These are phyloP conservation scores for Cryptoblepharus egeriae DNA, from an alignment of 2,797 vertebrate genomes.

Conservation along the genomic window DNA sequence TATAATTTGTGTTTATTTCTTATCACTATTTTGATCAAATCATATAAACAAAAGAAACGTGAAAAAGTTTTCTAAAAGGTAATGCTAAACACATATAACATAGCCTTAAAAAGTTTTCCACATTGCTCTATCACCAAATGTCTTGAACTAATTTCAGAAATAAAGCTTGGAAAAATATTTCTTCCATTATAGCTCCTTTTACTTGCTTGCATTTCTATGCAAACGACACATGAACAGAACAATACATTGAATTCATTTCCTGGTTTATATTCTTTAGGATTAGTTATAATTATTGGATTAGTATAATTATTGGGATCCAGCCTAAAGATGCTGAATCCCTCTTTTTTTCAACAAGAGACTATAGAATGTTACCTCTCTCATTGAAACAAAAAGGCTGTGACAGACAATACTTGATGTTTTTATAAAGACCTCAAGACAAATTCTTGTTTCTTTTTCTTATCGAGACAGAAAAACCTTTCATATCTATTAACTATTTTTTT, in stretches of 20 bases:
- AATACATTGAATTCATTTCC: not conserved
- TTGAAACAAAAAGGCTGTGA: not conserved
- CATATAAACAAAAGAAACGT: slow-evolving; percentile 35
- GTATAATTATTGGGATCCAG: too few relatives aligned
- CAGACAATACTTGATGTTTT: not conserved
- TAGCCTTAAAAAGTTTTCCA: slow-evolving; percentile 24
- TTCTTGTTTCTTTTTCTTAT: slow-evolving; percentile 9
- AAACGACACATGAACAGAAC: not conserved
- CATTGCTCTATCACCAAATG: not conserved
- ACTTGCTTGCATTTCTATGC: not conserved
- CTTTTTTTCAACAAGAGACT: not conserved
- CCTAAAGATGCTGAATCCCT: not conserved
- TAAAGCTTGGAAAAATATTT: not conserved
- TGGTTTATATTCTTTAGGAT: not conserved
- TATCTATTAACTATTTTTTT: not conserved
- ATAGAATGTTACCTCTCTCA: not conserved
- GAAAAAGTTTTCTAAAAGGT: slow-evolving; percentile 26
- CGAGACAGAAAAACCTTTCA: slow-evolving; percentile 2
- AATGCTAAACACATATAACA: not conserved
- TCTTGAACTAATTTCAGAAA: not conserved
- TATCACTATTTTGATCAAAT: not conserved
- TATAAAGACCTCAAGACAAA: slow-evolving; percentile 32
- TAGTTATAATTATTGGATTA: not conserved
- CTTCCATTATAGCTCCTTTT: not conserved
- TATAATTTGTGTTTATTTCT: not conserved